phyloP scores from a whole-genome alignment of 2,797 vertebrate genomes.

The Spatula clypeata region DNA sequence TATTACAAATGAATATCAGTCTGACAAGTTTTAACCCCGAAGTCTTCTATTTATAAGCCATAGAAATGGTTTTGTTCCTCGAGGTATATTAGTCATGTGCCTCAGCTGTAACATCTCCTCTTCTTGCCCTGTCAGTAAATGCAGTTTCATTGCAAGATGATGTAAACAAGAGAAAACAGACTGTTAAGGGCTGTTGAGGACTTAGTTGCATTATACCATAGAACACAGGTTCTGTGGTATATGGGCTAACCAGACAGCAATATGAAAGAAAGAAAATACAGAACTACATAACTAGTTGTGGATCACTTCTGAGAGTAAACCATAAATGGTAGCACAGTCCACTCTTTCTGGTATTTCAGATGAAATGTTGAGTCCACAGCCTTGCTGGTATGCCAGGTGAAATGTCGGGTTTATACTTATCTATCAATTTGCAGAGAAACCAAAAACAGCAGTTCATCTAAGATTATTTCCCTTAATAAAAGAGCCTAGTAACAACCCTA shows the following conservation, averaged over 20 bases:
- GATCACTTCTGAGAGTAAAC: neutral
- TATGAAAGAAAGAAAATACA: fast-evolving
- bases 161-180: neutral
- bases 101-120: neutral
- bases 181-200: neutral
- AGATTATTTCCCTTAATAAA: neutral
- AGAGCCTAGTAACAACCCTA: neutral
- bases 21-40: neutral
- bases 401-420: neutral
- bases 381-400: neutral
- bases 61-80: neutral
- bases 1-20: neutral
- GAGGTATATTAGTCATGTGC: neutral
- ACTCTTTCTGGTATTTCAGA: fast-evolving
- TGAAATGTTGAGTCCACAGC: neutral
- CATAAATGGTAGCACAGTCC: neutral
- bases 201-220: neutral
- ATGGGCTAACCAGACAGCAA: neutral
- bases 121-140: neutral
- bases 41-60: neutral
- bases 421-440: neutral
- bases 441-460: neutral
- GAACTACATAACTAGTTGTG: neutral
- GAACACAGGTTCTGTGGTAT: neutral
- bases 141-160: neutral